phyloP scores from a whole-genome alignment of 92 coral and sea anemone genomes.

The Bergia puertoricense region DNA sequence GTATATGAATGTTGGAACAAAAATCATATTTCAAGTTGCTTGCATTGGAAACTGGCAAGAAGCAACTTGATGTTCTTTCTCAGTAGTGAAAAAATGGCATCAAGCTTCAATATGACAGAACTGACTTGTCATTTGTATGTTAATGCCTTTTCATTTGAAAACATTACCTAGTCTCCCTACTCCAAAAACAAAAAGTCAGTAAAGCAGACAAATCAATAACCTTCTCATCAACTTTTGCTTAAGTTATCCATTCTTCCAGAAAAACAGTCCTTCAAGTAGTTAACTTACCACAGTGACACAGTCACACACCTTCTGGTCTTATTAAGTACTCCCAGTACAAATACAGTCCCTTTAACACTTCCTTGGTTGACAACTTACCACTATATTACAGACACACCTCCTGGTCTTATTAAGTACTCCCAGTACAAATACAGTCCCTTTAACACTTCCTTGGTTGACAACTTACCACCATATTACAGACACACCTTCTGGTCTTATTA shows the following conservation, averaged over 20 bases:
- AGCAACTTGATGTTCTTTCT: too few species aligned
- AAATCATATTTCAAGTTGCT: too few species aligned
- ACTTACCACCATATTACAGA: slow-evolving; percentile 72
- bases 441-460: not conserved
- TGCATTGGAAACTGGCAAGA: too few species aligned
- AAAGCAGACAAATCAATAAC: too few species aligned
- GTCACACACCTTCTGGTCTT: not conserved
- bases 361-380: not conserved
- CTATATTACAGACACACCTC: not conserved
- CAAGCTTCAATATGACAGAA: too few species aligned
- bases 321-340: not conserved
- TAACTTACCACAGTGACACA: too few species aligned
- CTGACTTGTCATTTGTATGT: too few species aligned
- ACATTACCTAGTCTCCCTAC: not conserved
- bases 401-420: not conserved
- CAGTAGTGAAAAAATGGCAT: too few species aligned
- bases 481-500: slow-evolving; percentile 18
- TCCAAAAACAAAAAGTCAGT: too few species aligned
- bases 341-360: not conserved
- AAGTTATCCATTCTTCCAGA: not conserved
- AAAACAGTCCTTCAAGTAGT: slow-evolving; percentile 52
- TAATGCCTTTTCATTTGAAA: too few species aligned
- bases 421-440: not conserved
- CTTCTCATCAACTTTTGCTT: too few species aligned
- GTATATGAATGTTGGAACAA: too few species aligned